A percentile compares a stretch with the other conserved stretches of the same genome.
These are phyloP conservation scores for Chironomus riparius DNA, from an alignment of 2,888 invertebrate species.

Conservation along the genomic window DNA sequence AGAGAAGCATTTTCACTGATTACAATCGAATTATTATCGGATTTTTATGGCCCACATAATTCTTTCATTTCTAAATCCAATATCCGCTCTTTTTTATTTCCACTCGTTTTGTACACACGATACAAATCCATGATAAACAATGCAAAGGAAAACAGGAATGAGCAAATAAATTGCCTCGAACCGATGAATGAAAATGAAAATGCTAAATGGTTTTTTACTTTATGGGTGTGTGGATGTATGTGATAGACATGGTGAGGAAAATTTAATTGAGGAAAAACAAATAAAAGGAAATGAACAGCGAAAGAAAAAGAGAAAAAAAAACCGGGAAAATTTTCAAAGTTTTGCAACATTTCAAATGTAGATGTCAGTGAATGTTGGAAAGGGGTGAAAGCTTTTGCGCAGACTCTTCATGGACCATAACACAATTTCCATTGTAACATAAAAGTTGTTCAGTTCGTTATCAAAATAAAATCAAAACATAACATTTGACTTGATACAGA, in stretches of 20 bases:
- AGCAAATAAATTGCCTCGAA: too few species aligned
- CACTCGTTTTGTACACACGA: background rate
- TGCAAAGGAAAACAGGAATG: too few species aligned
- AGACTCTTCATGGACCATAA: background rate
- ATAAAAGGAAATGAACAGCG: too few species aligned
- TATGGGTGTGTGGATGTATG: too few species aligned
- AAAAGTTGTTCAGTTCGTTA: background rate
- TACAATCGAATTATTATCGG: constrained; percentile 16
- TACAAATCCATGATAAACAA: too few species aligned
- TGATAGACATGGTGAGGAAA: too few species aligned
- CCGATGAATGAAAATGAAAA: too few species aligned
- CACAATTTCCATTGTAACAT: background rate
- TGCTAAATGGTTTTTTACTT: too few species aligned
- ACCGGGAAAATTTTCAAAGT: too few species aligned
- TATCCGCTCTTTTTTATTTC: constrained; percentile 2
- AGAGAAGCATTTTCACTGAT: constrained; percentile 17
- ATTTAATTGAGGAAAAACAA: too few species aligned
- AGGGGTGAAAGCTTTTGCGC: background rate
- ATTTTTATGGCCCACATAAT: constrained; percentile 18
- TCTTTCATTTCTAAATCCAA: background rate
- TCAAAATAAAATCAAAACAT: background rate
- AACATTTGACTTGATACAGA: background rate
- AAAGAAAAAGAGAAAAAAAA: too few species aligned
- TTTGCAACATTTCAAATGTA: background rate
- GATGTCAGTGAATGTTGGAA: too few species aligned